Evolutionary conservation across 1,140 invertebrate species (phyloP), one percentile per base, ranked within the genome.

Genomic region (Lepidurus arcticus): DNA sequence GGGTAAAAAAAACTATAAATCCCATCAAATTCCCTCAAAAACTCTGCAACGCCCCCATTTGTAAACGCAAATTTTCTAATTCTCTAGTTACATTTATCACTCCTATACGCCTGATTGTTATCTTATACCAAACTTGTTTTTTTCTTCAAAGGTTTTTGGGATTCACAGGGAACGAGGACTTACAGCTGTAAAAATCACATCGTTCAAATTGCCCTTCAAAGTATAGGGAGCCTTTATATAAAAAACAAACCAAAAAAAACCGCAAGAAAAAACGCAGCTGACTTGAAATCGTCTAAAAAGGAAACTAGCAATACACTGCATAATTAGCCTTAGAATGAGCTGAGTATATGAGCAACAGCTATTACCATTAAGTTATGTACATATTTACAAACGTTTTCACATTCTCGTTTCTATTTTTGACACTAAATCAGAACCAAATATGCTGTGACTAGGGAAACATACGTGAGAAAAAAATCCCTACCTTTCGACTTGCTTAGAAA

Each of bases 251-350:
- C 6, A 0, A 9, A 65, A 65, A 16, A 11, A 65, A 65, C 7
- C 7, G 53, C 6, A 11, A 65, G 16, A 9, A 9, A 13, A 65
- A 65, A 11, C 16, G 53, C 16, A 21, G 53, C 13, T 16, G 7
- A 65, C 21, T 65, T 7, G 7, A 21, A 13, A n/a, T 13, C 16
- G 53, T 65, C 8, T n/a, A 65, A 13, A 7, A 65, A 7, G 7
- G 7, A 11, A 65, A n/a, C 53, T 65, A 34, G 4, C 34, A 34
- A 34, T 34, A 3, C n/a, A 65, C 53, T 65, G 53, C 53, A 65
- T 65, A 65, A 65, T 65, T 65, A 65, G 53, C 53, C 21, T 65
- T 21, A 9, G 13, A 65, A 65, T 65, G 53, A 65, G 53, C 53
- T 16, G 53, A 21, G 53, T 65, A 65, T 65, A 65, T 65, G 53